phyloP scores from a whole-genome alignment of 2,888 invertebrate species.

The Xanthostigma xanthostigma region DNA sequence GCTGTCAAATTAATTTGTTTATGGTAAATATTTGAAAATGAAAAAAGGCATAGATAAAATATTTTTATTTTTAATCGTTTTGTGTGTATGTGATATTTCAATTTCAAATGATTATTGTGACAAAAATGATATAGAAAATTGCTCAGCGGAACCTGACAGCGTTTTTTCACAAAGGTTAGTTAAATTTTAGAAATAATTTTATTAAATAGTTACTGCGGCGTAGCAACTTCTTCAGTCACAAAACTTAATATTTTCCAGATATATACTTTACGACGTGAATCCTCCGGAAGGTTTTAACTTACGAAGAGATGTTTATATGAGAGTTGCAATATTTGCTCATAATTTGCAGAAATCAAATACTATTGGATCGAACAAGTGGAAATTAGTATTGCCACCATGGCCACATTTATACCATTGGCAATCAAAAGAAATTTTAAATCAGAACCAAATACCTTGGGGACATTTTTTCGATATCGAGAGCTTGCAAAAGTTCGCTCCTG shows the following conservation, averaged over 20 bases:
- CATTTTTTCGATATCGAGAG: conserved; percentile 73
- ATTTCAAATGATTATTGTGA: conserved; percentile 2
- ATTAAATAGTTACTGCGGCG: background rate
- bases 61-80: background rate
- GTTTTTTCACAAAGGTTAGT: background rate
- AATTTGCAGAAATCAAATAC: conserved; percentile 38
- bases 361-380: conserved; percentile 34
- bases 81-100: too few relatives aligned
- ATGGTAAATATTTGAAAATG: too few relatives aligned
- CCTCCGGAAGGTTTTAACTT: conserved; percentile 94
- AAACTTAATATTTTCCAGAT: conserved; percentile 32
- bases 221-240: too few relatives aligned
- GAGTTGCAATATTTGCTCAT: conserved; percentile 71
- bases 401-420: conserved; percentile 82
- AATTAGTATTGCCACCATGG: conserved; percentile 86
- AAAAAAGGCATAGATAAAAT: background rate
- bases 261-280: conserved; percentile 86
- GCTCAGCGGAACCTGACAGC: background rate
- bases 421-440: conserved; percentile 34
- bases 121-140: conserved; percentile 2
- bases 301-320: conserved; percentile 87
- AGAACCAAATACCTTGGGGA: conserved; percentile 60
- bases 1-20: too few relatives aligned
- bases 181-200: background rate
- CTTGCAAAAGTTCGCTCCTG: conserved; percentile 63